Evolutionary conservation across 30 jellyfish, hydroid and myxozoan species (phyloP).

Genomic region (Morbakka virulenta): DNA sequence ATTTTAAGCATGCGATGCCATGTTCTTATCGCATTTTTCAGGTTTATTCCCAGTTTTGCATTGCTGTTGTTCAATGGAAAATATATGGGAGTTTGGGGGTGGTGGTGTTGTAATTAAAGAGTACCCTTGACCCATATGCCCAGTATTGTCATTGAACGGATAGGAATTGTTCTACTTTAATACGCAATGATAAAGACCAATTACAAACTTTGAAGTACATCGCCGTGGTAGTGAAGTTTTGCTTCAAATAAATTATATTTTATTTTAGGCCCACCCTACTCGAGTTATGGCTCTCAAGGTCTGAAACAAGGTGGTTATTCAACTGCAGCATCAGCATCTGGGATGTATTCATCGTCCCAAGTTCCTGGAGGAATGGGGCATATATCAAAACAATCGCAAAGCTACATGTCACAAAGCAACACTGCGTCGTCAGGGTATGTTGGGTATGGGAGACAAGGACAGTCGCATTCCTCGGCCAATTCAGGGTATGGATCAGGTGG

Average conservation of each 20-base stretch:
- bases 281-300: slow-evolving; percentile 47
- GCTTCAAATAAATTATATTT: not conserved
- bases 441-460: slow-evolving; percentile 63
- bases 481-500: slow-evolving; percentile 53
- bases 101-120: too few relatives aligned
- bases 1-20: too few relatives aligned
- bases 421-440: slow-evolving; percentile 57
- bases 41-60: too few relatives aligned
- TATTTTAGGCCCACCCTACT: slow-evolving; percentile 20
- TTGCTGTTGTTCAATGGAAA: too few relatives aligned
- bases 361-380: slow-evolving; percentile 9
- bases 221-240: not conserved
- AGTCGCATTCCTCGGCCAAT: slow-evolving; percentile 44
- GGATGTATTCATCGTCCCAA: slow-evolving; percentile 56
- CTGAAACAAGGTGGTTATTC: slow-evolving; percentile 57
- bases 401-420: slow-evolving; percentile 61
- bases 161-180: too few relatives aligned
- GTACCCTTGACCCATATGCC: too few relatives aligned
- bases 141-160: too few relatives aligned
- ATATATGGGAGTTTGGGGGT: too few relatives aligned
- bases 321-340: slow-evolving; percentile 47
- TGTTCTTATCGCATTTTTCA: too few relatives aligned
- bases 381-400: slow-evolving; percentile 44
- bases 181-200: too few relatives aligned
- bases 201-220: too few relatives aligned